Evolutionary conservation across 2,797 vertebrate genomes (phyloP).

Genomic region (Nasua narica): DNA sequence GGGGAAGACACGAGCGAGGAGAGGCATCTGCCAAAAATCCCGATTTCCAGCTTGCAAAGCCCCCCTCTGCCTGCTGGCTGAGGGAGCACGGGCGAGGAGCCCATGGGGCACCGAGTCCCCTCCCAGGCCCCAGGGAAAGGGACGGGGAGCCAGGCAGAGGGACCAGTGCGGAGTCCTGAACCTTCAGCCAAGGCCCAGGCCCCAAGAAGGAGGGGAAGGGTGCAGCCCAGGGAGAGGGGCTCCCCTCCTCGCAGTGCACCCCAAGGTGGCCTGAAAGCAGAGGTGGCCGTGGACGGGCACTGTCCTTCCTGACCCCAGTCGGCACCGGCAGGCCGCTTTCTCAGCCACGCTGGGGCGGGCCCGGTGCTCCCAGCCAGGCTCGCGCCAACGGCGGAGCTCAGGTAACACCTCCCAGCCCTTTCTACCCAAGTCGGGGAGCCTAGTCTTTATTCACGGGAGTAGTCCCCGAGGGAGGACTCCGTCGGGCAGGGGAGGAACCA

Average conservation of each 20-base stretch:
- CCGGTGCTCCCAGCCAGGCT: accelerated
- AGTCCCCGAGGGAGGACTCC: not conserved
- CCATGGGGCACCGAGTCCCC: accelerated
- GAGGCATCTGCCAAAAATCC: not conserved
- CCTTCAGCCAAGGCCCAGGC: not conserved
- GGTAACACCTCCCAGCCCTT: not conserved
- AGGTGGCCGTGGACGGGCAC: not conserved
- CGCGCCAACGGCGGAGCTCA: not conserved
- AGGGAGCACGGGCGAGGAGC: not conserved
- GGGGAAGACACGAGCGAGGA: not conserved
- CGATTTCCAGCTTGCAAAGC: not conserved
- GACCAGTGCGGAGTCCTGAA: not conserved
- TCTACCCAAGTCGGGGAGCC: accelerated
- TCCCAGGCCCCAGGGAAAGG: not conserved
- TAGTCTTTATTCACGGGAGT: accelerated
- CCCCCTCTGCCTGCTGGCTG: not conserved
- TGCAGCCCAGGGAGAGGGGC: not conserved
- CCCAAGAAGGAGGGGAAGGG: not conserved
- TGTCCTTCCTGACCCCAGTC: no score
- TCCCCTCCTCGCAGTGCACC: not conserved
- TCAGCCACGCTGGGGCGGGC: not conserved
- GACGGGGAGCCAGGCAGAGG: not conserved
- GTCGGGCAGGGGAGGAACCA: not conserved
- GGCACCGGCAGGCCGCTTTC: not conserved
- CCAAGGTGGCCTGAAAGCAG: not conserved